Conservation (phyloP, 2,113 vertebrate genomes). For the Rhinogobius similis region DNA sequence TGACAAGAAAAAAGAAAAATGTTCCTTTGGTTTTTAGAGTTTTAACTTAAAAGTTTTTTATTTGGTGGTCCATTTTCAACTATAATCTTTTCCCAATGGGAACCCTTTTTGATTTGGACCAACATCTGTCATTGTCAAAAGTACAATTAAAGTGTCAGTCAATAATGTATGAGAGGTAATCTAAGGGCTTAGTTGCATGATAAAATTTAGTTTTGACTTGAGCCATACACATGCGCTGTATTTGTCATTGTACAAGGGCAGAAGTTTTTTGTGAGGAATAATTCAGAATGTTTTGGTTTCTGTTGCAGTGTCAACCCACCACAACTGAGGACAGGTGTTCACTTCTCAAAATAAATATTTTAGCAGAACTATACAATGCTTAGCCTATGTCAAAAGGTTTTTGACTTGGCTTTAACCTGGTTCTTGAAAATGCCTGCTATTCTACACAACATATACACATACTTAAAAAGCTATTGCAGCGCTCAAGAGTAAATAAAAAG, state of each 20-base stretch:
- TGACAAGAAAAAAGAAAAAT: too few relatives aligned
- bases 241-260: neutral
- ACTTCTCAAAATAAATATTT: neutral
- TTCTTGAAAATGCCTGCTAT: neutral
- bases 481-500: neutral
- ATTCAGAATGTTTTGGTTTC: conserved; percentile 2
- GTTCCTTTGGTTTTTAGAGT: too few relatives aligned
- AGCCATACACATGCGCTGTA: neutral
- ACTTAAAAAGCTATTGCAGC: neutral
- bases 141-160: too few relatives aligned
- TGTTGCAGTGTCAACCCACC: neutral
- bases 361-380: neutral
- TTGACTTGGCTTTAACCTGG: neutral
- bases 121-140: too few relatives aligned
- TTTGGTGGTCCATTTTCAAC: too few relatives aligned
- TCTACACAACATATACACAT: neutral
- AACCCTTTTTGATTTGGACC: too few relatives aligned
- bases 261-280: neutral
- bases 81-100: too few relatives aligned
- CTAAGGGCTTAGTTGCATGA: neutral
- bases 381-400: conserved; percentile 2
- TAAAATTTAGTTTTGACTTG: neutral
- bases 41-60: too few relatives aligned
- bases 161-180: too few relatives aligned
- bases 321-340: neutral